These are phyloP conservation scores for Griposia aprilina DNA, from an alignment of 2,888 invertebrate genomes.

Conservation along the genomic window DNA sequence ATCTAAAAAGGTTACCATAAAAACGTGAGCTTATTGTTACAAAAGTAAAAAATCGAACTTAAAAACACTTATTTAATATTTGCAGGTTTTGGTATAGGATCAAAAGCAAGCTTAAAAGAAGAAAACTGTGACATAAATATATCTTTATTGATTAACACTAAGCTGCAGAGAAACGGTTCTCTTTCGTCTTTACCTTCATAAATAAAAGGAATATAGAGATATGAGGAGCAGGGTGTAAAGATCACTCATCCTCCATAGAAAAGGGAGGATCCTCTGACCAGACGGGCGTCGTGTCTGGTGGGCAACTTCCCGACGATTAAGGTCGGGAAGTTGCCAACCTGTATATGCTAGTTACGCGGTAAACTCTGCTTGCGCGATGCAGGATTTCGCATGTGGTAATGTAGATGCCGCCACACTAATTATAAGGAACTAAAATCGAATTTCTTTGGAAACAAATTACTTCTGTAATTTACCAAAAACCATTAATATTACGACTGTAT, in stretches of 20 bases:
- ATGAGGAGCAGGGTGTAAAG: too few relatives aligned
- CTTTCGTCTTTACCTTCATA: conserved; percentile 16
- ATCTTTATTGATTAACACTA: conserved; percentile 3
- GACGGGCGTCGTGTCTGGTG: too few relatives aligned
- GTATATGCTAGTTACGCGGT: too few relatives aligned
- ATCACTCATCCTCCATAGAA: too few relatives aligned
- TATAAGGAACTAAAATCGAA: conserved; percentile 16
- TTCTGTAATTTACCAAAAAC: conserved; percentile 1
- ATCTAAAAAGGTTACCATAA: background rate
- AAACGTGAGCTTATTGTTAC: background rate
- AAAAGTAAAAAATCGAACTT: background rate
- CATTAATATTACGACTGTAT: background rate
- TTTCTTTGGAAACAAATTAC: background rate
- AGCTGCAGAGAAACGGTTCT: conserved; percentile 2
- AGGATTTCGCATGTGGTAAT: too few relatives aligned
- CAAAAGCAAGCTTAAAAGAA: background rate
- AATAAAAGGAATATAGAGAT: conserved; percentile 18
- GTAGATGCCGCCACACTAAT: too few relatives aligned
- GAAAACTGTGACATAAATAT: background rate
- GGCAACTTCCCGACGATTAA: too few relatives aligned
- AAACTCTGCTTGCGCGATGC: too few relatives aligned
- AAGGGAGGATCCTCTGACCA: too few relatives aligned
- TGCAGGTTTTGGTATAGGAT: too few relatives aligned
- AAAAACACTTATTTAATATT: background rate
- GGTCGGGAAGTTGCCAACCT: too few relatives aligned